A percentile compares a stretch with the other conserved stretches of the same genome.
These are phyloP conservation scores for Bubo bubo DNA, from an alignment of 2,113 vertebrate species.

Conservation along the genomic window DNA sequence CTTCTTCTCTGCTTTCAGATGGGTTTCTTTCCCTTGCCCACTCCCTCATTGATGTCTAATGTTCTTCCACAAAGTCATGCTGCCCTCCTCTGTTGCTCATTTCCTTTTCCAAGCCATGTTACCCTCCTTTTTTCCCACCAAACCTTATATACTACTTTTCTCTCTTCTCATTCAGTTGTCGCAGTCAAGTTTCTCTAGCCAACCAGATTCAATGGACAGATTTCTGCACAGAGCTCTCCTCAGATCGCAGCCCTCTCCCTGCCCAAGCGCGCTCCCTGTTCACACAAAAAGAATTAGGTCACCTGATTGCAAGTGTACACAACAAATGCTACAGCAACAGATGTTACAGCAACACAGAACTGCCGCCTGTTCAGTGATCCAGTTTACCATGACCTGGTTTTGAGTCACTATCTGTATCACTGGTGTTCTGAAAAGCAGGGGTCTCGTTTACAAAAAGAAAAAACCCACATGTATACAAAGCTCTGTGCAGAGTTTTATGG, in stretches of 20 bases:
- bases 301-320: not conserved
- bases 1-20: not conserved
- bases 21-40: not conserved
- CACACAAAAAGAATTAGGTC: conserved; percentile 21
- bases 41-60: not conserved
- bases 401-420: not conserved
- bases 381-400: not conserved
- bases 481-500: not conserved
- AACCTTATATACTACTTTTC: not conserved
- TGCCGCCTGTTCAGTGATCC: not conserved
- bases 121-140: not conserved
- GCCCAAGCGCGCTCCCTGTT: not conserved
- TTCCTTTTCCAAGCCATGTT: not conserved
- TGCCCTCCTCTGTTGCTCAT: not conserved
- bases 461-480: not conserved
- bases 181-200: not conserved
- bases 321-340: conserved; percentile 37
- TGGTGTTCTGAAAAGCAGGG: not conserved
- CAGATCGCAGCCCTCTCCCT: not conserved
- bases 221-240: not conserved
- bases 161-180: not conserved
- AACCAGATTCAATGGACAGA: not conserved
- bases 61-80: not conserved
- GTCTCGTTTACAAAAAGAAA: not conserved
- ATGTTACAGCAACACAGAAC: not conserved